These are phyloP conservation scores for Cavia aperea DNA, from an alignment of 2,113 vertebrate species.

Conservation along the genomic window DNA sequence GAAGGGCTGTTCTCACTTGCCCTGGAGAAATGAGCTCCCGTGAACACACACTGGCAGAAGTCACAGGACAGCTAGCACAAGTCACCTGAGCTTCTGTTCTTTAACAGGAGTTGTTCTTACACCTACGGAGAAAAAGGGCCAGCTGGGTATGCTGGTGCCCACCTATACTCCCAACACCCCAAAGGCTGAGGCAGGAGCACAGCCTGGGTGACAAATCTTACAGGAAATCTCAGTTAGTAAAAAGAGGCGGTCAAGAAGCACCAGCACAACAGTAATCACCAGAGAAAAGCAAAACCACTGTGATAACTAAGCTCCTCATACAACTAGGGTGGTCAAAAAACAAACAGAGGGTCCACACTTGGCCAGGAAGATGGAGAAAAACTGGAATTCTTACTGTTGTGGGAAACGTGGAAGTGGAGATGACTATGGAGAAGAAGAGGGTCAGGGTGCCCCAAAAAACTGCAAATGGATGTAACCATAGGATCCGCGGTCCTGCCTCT, in stretches of 20 bases:
- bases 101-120: not conserved
- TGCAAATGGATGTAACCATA: not conserved
- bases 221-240: not conserved
- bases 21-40: not conserved
- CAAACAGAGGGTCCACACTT: not conserved
- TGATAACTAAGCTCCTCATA: not conserved
- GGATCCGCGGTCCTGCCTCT: not conserved
- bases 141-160: not conserved
- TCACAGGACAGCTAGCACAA: fast-evolving
- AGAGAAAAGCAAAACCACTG: not conserved
- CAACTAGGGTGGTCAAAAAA: fast-evolving
- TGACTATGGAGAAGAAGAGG: fast-evolving
- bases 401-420: fast-evolving
- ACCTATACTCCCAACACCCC: not conserved
- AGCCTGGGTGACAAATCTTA: not conserved
- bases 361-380: no score
- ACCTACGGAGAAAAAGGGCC: not conserved
- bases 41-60: not conserved
- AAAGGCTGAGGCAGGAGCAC: not conserved
- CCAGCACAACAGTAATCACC: no score
- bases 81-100: no score
- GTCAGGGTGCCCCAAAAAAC: not conserved
- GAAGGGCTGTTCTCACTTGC: fast-evolving
- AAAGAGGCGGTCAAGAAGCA: not conserved
- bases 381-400: not conserved